phyloP scores from a whole-genome alignment of 2,888 invertebrate genomes.

The Morpho achilles region DNA sequence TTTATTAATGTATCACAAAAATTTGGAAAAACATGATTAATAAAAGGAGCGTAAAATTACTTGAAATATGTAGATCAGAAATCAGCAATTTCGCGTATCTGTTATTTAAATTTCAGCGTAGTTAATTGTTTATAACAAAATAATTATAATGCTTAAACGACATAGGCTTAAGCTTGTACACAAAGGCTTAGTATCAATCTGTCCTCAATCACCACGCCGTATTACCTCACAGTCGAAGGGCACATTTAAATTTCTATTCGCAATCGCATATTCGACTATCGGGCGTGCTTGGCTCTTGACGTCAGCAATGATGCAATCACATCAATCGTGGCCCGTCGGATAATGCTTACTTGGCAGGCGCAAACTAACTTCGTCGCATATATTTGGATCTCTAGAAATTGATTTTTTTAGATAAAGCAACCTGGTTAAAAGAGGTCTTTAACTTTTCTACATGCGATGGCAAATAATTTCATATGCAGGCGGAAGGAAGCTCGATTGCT shows the following conservation, averaged over 20 bases:
- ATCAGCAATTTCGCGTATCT: too few relatives aligned
- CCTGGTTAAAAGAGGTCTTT: too few relatives aligned
- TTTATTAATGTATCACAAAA: too few relatives aligned
- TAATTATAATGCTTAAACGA: neutral
- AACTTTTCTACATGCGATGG: too few relatives aligned
- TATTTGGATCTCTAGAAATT: too few relatives aligned
- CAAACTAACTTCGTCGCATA: conserved; percentile 3
- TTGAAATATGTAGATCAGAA: too few relatives aligned
- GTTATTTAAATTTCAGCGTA: too few relatives aligned
- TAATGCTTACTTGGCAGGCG: conserved; percentile 16
- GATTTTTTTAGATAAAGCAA: too few relatives aligned
- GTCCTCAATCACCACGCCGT: conserved; percentile 18
- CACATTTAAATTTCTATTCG: conserved; percentile 53
- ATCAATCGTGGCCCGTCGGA: conserved; percentile 22
- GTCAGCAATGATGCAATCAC: conserved; percentile 66
- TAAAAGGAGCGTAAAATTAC: too few relatives aligned
- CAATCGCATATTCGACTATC: conserved; percentile 45
- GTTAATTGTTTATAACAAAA: neutral
- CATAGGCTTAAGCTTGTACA: conserved; percentile 10
- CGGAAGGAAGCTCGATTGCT: too few relatives aligned
- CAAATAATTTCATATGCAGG: too few relatives aligned
- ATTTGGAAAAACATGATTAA: too few relatives aligned
- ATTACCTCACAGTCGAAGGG: conserved; percentile 53
- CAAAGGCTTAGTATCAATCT: conserved; percentile 11
- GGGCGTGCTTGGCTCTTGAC: conserved; percentile 53